These are phyloP conservation scores for Xiphophorus birchmanni DNA, from an alignment of 2,797 vertebrate genomes.

Conservation along the genomic window DNA sequence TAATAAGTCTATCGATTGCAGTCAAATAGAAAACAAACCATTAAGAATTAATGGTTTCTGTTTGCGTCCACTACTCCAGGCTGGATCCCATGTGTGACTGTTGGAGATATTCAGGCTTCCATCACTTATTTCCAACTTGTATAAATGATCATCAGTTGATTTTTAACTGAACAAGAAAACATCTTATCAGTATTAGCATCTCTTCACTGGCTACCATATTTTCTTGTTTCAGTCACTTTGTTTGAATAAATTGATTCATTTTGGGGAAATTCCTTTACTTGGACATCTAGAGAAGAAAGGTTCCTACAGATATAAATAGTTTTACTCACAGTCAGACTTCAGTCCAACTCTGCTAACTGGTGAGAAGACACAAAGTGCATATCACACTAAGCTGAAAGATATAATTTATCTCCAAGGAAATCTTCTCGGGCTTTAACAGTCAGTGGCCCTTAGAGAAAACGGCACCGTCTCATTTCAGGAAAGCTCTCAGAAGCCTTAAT, in stretches of 20 bases:
- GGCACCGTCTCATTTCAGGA: conserved; percentile 30
- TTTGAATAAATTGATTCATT: neutral
- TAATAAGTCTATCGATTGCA: too few species aligned
- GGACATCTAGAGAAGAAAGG: neutral
- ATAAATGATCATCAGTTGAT: too few species aligned
- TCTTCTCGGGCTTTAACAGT: conserved; percentile 28
- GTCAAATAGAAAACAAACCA: too few species aligned
- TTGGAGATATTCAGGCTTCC: too few species aligned
- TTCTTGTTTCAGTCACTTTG: too few species aligned
- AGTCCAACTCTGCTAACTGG: conserved; percentile 23
- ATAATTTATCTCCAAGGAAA: conserved; percentile 31
- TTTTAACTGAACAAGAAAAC: too few species aligned
- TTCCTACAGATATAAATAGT: conserved; percentile 26
- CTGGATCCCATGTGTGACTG: too few species aligned
- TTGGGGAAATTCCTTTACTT: neutral
- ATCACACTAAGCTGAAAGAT: conserved; percentile 40
- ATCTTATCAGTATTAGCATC: too few species aligned
- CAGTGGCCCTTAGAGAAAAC: conserved; percentile 28
- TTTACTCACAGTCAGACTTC: conserved; percentile 9
- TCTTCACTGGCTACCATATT: too few species aligned
- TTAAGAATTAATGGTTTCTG: too few species aligned
- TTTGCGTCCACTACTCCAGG: too few species aligned
- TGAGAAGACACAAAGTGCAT: conserved; percentile 34
- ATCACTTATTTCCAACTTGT: too few species aligned
- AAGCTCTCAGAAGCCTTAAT: conserved; percentile 17